Percentiles rank a stretch among this genome's conserved stretches.
Conservation (phyloP, 2,888 invertebrate genomes). For the Melangyna quadrimaculata region DNA sequence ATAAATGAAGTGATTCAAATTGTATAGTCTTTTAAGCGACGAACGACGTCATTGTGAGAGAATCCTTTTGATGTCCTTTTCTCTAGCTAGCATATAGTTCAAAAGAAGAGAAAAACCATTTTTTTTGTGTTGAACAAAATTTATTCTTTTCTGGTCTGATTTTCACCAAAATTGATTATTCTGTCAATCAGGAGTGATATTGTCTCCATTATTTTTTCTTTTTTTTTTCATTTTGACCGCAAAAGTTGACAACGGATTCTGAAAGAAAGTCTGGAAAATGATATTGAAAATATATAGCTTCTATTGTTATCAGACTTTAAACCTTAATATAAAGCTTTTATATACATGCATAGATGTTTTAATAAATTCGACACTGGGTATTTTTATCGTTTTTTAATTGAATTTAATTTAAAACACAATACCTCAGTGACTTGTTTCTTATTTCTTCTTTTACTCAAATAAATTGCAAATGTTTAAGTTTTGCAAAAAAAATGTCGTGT, state of each 20-base stretch:
- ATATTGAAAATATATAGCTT: neutral
- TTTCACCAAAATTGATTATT: slow-evolving; percentile 29
- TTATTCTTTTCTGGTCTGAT: slow-evolving; percentile 13
- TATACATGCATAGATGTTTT: neutral
- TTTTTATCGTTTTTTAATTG: neutral
- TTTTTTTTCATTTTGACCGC: neutral
- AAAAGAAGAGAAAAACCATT: neutral
- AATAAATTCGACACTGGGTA: neutral
- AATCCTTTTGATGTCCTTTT: slow-evolving; percentile 22
- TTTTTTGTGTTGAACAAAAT: neutral
- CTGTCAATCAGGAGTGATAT: slow-evolving; percentile 21
- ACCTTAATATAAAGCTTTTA: neutral
- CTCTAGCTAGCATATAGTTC: neutral
- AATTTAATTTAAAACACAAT: neutral
- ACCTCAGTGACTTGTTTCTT: too few relatives aligned
- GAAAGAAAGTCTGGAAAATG: neutral
- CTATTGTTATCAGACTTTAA: neutral
- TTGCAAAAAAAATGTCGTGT: too few relatives aligned
- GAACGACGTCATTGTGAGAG: slow-evolving; percentile 1
- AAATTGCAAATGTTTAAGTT: too few relatives aligned
- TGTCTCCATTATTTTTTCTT: neutral
- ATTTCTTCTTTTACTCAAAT: too few relatives aligned
- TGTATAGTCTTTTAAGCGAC: slow-evolving; percentile 25
- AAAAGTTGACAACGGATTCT: neutral
- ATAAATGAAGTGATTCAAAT: slow-evolving; percentile 36